Evolutionary conservation across 2,113 vertebrate species (phyloP).

Genomic region (Nibea coibor): DNA sequence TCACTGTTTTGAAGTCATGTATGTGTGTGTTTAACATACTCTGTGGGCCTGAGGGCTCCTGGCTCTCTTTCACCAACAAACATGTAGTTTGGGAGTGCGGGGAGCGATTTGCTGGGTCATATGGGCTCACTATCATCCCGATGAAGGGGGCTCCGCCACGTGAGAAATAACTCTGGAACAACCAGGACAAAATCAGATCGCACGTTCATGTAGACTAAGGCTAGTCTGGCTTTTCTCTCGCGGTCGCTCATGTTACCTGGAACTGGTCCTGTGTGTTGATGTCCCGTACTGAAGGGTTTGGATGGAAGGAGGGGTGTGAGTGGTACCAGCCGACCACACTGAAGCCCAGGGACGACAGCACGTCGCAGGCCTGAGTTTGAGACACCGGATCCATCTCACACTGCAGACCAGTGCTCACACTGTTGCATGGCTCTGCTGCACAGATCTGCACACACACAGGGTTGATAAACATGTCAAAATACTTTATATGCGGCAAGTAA

Average conservation of each 20-base stretch:
- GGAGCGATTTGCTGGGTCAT: constrained; percentile 92
- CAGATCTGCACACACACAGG: constrained; percentile 83
- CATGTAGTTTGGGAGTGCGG: constrained; percentile 96
- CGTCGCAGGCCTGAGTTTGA: constrained; percentile 94
- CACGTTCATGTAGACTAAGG: not conserved
- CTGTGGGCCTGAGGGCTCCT: constrained; percentile 85
- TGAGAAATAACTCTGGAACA: constrained; percentile 94
- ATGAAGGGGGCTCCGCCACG: constrained; percentile 97
- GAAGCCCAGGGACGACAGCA: constrained; percentile 88
- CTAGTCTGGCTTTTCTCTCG: not conserved
- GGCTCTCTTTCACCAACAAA: constrained; percentile 91
- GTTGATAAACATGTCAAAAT: not conserved
- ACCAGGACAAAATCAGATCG: not conserved
- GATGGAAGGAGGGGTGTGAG: constrained; percentile 95
- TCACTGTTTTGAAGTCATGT: not conserved
- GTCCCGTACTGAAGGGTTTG: constrained; percentile 94
- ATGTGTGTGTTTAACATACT: constrained; percentile 84
- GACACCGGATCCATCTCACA: constrained; percentile 98
- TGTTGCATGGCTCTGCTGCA: constrained; percentile 95
- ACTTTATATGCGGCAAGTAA: not conserved
- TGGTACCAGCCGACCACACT: constrained; percentile 97
- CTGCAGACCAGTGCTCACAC: constrained; percentile 96
- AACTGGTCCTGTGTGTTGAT: constrained; percentile 98
- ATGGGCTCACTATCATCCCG: constrained; percentile 98
- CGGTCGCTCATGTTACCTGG: constrained; percentile 84